phyloP scores from a whole-genome alignment of 30 jellyfish, hydroid and myxozoan genomes.

The Hydractinia symbiolongicarpus region DNA sequence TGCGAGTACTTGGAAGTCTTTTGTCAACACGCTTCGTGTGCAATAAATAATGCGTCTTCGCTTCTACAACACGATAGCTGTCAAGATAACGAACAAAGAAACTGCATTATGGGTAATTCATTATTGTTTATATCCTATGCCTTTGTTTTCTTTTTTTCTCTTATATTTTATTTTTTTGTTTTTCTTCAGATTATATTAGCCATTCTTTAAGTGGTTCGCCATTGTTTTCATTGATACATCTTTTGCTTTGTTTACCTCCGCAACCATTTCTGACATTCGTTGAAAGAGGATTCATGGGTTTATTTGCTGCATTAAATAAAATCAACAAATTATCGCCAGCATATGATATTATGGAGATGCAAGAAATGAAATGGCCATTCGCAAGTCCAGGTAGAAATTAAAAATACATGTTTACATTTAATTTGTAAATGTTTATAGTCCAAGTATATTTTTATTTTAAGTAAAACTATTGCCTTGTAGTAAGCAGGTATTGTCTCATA shows the following conservation, averaged over 20 bases:
- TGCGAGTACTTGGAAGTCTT: slow-evolving; percentile 1
- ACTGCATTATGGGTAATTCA: background rate
- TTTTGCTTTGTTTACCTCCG: slow-evolving; percentile 17
- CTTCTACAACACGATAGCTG: background rate
- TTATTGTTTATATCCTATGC: background rate
- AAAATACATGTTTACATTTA: background rate
- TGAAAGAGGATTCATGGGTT: background rate
- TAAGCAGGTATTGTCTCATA: too few species aligned
- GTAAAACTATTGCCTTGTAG: too few species aligned
- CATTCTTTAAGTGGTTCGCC: slow-evolving; percentile 19
- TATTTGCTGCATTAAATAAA: slow-evolving; percentile 3
- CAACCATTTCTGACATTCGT: slow-evolving; percentile 2
- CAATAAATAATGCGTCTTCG: background rate
- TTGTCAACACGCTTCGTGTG: background rate
- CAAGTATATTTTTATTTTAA: too few species aligned
- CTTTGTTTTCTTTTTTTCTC: background rate
- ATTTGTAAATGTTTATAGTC: too few species aligned
- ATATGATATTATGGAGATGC: slow-evolving; percentile 49
- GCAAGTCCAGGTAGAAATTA: slow-evolving; percentile 21
- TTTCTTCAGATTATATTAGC: slow-evolving; percentile 12
- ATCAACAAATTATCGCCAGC: slow-evolving; percentile 41
- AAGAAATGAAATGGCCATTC: slow-evolving; percentile 52
- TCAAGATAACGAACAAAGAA: background rate
- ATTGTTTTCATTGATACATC: slow-evolving; percentile 16
- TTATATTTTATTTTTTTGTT: background rate